These are phyloP conservation scores for Aphyosemion australe DNA, from an alignment of 2,113 vertebrate genomes.

Conservation along the genomic window DNA sequence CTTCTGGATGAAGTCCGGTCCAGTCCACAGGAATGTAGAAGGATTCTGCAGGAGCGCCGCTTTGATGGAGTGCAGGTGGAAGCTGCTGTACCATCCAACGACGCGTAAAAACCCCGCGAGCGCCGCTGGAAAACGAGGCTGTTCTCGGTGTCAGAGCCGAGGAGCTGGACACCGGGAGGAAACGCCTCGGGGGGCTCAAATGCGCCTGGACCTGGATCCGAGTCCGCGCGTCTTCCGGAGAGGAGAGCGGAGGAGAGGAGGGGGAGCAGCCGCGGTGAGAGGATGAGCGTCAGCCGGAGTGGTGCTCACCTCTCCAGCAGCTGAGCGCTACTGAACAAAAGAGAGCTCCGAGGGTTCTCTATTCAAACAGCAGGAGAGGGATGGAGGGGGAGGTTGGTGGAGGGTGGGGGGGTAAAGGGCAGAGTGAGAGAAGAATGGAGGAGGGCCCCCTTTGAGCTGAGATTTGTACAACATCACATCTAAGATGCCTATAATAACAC, in stretches of 20 bases:
- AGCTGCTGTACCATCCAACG: slow-evolving; percentile 54
- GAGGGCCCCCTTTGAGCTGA: no score
- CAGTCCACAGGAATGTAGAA: slow-evolving; percentile 69
- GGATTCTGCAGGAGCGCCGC: slow-evolving; percentile 48
- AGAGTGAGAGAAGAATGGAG: background rate
- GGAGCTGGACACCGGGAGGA: no score
- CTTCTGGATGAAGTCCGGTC: slow-evolving; percentile 55
- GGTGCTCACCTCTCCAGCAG: slow-evolving; percentile 76
- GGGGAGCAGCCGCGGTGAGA: slow-evolving; percentile 35
- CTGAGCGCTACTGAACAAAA: slow-evolving; percentile 82
- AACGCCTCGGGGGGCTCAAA: background rate
- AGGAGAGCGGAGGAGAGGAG: slow-evolving; percentile 10
- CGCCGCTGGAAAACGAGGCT: background rate
- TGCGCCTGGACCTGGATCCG: background rate
- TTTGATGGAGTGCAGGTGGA: slow-evolving; percentile 59
- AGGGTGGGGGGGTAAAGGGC: background rate
- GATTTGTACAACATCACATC: no score
- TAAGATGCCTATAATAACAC: no score
- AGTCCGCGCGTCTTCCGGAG: slow-evolving; percentile 14
- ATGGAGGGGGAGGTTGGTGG: background rate
- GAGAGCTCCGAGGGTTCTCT: slow-evolving; percentile 69
- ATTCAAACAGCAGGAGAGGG: slow-evolving; percentile 64
- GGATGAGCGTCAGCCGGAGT: slow-evolving; percentile 56
- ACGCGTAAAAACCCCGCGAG: slow-evolving; percentile 39
- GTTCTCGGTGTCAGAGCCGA: background rate